Evolutionary conservation across 2,113 vertebrate species (phyloP).

Genomic region (Muntiacus reevesi): DNA sequence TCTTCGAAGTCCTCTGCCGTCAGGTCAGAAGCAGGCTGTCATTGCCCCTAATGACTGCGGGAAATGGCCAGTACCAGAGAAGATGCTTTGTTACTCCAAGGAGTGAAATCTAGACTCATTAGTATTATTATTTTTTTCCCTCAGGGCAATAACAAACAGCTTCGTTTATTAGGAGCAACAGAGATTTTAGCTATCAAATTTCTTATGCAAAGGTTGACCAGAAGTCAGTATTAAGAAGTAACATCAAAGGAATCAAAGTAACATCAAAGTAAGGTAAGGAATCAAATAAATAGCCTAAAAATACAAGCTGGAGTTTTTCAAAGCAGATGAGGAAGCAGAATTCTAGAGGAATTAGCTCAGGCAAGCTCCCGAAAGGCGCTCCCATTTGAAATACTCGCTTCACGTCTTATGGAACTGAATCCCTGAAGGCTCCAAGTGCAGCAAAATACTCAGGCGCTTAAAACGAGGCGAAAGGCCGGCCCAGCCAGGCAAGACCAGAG

Average conservation of each 20-base stretch:
- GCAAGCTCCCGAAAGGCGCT: neutral
- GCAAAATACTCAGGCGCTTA: neutral
- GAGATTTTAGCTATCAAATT: neutral
- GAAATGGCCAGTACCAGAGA: neutral
- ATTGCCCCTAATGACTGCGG: neutral
- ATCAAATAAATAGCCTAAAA: neutral
- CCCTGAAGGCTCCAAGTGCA: fast-evolving
- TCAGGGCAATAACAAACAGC: neutral
- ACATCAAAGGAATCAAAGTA: neutral
- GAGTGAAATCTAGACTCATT: neutral
- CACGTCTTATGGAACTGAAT: neutral
- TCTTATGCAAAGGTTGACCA: neutral
- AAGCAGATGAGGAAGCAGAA: neutral
- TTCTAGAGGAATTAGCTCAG: neutral
- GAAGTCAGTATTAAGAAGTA: neutral
- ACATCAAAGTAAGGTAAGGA: no score
- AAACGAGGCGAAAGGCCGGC: fast-evolving
- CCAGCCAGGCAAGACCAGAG: fast-evolving
- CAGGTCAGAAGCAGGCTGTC: neutral
- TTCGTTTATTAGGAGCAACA: neutral
- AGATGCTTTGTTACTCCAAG: neutral
- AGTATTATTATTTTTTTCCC: fast-evolving
- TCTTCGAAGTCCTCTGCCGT: neutral
- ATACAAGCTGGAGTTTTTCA: neutral
- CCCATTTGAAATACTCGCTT: neutral